Base-by-base conservation (phyloP, 2,888 invertebrate species). In the Xestia sexstrigata region DNA sequence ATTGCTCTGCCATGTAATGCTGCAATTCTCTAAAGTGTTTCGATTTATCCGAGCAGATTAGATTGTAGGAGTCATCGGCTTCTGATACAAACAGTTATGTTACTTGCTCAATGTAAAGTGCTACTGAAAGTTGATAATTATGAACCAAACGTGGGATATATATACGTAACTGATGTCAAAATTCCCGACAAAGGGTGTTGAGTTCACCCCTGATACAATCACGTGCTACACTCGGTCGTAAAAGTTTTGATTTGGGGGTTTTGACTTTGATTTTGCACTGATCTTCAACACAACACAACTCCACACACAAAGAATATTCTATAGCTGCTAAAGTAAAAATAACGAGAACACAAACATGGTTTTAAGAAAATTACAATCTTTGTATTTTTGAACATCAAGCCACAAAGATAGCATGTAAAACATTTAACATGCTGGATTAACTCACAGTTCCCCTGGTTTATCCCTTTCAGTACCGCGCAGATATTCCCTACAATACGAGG, bases 21-120 rank as follows among this genome's bases (percentile, higher is more conserved):
- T 72, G 82, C 82, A 78, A 82, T 81, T 76, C 70, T 76, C 26
- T 8, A 62, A 81, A 82, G 60, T 30, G 55, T 70, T 81, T 82
- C 82, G 47, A 76, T 81, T 82, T 77, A 77, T 68, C 49, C 49
- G 65, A 81, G 35, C 69, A 65, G 82, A 81, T 67, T 70, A 82
- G 77, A 67, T 82, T 55, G 62, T 62, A 70, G 23, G 26, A 74
- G 39, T 39, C 82, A 76, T 66, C 39, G 42, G 69, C 58, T 80
- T 52, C 82, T 68, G 75, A 72, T 68, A 73, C 30, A 49, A 55
- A 35, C 47, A 42, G 62, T 45, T 68, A 71, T 49, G 55, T 62
- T 35, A 68, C 62, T 70, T 58, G 20, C 67, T 30, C n/a, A 49
- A 42, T 45, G 23, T 81, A 11, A 30, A 20, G 17, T 26, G 49